Evolutionary conservation across 2,888 invertebrate genomes (phyloP), one percentile per base, ranked within the genome.

Genomic region (Agrotis clavis): DNA sequence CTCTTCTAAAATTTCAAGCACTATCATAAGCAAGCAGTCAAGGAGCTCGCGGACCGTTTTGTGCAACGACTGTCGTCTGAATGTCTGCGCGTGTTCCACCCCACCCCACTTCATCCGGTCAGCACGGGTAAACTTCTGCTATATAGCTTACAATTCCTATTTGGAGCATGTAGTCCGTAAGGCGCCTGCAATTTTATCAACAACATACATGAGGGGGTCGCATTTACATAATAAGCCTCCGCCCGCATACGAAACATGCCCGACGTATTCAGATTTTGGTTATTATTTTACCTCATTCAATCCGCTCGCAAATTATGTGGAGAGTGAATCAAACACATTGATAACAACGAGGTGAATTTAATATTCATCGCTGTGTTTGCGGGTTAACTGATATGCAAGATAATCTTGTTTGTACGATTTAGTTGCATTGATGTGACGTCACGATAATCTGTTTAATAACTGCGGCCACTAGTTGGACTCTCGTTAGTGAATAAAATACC

Each of bases 191-290:
- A 92, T 93, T 92, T 92, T 92, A 93, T 92, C 91, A 92, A 92
- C 93, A 91, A 89, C 92, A 92, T 90, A 93, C 90, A 92, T 89
- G 90, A 90, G 90, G 91, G 91, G 92, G 90, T 92, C 89, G 76
- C 87, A 94, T 94, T 94, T 94, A 92, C 94, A 94, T 95, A 95
- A 94, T 94, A 92, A 92, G 88, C 88, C 86, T 78, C 73, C 84
- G 82, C 90, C 91, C 90, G 91, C 90, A 90, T 89, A 89, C 90
- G 90, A 86, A 89, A 87, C 88, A 86, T 85, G 82, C 83, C 76
- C 86, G 82, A 90, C 89, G 90, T 91, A 92, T 92, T 90, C 92
- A 91, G 92, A 93, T 93, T 94, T 92, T 88, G 89, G 90, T 93
- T 93, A 94, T 93, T 94, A 93, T 92, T 94, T 93, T 90, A 91